Evolutionary conservation across 1,140 invertebrate genomes (phyloP).

Genomic region (Polyergus mexicanus): DNA sequence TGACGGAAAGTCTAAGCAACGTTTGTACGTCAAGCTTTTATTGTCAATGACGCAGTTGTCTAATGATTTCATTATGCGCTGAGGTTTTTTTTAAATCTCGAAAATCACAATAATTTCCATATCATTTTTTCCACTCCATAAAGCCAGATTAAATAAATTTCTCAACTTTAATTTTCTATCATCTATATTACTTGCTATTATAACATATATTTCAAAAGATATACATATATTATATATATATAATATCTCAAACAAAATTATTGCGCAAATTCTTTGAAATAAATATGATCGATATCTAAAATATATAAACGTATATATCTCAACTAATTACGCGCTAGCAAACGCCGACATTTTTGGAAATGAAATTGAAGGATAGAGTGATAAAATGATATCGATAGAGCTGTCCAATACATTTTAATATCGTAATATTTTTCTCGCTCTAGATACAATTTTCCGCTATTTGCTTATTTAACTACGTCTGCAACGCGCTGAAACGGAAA

Average conservation of each 20-base stretch:
- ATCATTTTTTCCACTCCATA: not conserved
- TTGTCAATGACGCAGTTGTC: slow-evolving; percentile 66
- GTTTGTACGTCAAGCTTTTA: slow-evolving; percentile 61
- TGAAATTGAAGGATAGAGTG: not conserved
- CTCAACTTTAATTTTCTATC: not conserved
- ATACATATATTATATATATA: too few relatives aligned
- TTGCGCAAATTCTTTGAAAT: slow-evolving; percentile 11
- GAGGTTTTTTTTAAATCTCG: slow-evolving; percentile 6
- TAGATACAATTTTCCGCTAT: slow-evolving; percentile 9
- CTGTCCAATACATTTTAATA: slow-evolving; percentile 1
- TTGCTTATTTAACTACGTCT: not conserved
- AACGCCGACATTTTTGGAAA: slow-evolving; percentile 11
- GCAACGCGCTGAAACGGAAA: not conserved
- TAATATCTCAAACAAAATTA: not conserved
- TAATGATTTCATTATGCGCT: slow-evolving; percentile 77
- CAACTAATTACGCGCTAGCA: not conserved
- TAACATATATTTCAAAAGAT: too few relatives aligned
- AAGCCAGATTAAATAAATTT: not conserved
- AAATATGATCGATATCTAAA: slow-evolving; percentile 35
- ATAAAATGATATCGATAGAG: slow-evolving; percentile 20
- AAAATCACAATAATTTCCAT: not conserved
- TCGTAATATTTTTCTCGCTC: not conserved
- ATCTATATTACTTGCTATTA: too few relatives aligned
- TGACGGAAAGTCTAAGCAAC: slow-evolving; percentile 32
- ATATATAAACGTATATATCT: slow-evolving; percentile 1